Percentiles rank a stretch among this genome's conserved stretches.
phyloP scores from a whole-genome alignment of 2,888 invertebrate genomes.

The Holacanthella duospinosa region DNA sequence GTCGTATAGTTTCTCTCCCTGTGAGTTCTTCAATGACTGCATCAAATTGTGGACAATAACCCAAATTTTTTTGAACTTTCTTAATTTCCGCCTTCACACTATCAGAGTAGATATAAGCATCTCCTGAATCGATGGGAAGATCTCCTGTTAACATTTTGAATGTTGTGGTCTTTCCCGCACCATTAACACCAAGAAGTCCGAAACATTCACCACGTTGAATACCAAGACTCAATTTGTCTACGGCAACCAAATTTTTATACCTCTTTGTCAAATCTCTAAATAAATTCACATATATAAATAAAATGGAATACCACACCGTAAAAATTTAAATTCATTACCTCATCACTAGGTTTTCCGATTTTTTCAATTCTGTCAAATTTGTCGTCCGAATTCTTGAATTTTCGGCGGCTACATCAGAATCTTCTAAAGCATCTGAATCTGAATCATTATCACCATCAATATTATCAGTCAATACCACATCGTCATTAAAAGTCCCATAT shows the following conservation, averaged over 20 bases:
- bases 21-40: constrained; percentile 41
- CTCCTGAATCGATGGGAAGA: constrained; percentile 56
- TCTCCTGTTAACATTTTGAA: constrained; percentile 74
- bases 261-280: constrained; percentile 55
- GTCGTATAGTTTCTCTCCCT: constrained; percentile 69
- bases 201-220: constrained; percentile 66
- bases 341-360: constrained; percentile 39
- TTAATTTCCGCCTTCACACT: constrained; percentile 41
- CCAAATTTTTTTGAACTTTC: constrained; percentile 41
- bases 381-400: constrained; percentile 28
- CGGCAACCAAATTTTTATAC: constrained; percentile 64
- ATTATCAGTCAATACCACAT: not conserved
- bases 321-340: constrained; percentile 28
- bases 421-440: constrained; percentile 18
- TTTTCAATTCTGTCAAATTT: constrained; percentile 28
- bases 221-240: constrained; percentile 61
- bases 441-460: constrained; percentile 7
- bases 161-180: constrained; percentile 68
- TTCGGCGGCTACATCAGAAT: constrained; percentile 36
- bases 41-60: constrained; percentile 55
- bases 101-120: constrained; percentile 51
- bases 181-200: constrained; percentile 71
- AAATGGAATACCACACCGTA: not conserved
- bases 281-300: too few relatives aligned
- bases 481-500: constrained; percentile 11